A percentile compares a stretch with the other conserved stretches of the same genome.
phyloP scores from a whole-genome alignment of 2,888 invertebrate genomes.

The Abscondita cerata region DNA sequence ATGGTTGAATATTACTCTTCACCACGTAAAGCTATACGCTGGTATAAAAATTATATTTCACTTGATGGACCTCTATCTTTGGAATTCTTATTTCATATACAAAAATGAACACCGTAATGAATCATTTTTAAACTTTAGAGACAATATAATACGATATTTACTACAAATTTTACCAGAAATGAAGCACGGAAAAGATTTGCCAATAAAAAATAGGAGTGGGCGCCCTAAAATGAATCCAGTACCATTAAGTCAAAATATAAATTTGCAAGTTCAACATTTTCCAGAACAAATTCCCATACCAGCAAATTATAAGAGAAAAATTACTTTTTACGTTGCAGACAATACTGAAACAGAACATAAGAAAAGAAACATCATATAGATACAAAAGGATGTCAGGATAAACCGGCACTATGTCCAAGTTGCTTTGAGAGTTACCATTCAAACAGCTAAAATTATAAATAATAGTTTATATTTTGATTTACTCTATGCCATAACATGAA shows the following conservation, averaged over 20 bases:
- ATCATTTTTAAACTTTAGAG: background rate
- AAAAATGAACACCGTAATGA: background rate
- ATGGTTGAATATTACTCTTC: conserved; percentile 27
- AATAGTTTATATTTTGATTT: background rate
- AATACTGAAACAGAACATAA: background rate
- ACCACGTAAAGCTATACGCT: conserved; percentile 21
- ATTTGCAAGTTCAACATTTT: background rate
- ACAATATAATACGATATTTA: background rate
- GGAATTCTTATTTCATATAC: background rate
- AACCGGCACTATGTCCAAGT: background rate
- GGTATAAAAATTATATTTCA: conserved; percentile 12
- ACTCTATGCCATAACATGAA: background rate
- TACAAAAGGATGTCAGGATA: background rate
- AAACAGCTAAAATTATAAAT: background rate
- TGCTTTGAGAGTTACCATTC: background rate
- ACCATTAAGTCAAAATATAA: background rate
- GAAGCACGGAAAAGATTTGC: background rate
- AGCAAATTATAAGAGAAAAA: background rate
- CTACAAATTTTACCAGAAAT: background rate
- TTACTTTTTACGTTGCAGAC: too few species aligned
- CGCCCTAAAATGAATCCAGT: background rate
- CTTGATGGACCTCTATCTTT: conserved; percentile 4
- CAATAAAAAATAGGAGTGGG: background rate
- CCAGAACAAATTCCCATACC: background rate
- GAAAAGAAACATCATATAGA: background rate